Evolutionary conservation across 2,113 vertebrate genomes (phyloP), one percentile per base, ranked within the genome.

Genomic region (Deroptyus accipitrinus): DNA sequence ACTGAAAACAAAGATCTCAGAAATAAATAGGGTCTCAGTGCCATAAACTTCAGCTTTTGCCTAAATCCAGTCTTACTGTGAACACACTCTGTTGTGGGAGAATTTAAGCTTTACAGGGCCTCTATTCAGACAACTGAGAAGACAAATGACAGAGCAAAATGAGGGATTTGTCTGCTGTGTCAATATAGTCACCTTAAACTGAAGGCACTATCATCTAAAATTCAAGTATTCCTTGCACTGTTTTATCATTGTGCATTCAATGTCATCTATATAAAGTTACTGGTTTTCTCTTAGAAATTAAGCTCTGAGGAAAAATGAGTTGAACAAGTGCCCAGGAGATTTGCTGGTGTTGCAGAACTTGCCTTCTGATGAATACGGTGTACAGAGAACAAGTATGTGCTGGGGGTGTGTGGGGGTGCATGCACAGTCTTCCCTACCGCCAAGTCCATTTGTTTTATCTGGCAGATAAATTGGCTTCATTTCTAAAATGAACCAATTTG

Each of bases 201-300:
- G 80, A 93, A 73, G 48, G 83, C 52, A 51, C 10, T 0, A 0
- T 42, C 55, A 37, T 78, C 52, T 76, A 42, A 41, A 83, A 81
- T 90, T 61, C 41, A 57, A 42, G 51, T 83, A 24, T 86, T 85
- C 77, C 42, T 83, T 73, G 35, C 25, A 15, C 37, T 48, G 14
- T 94, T 88, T 81, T 62, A 18, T 82, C 66, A 13, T 88, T 78
- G 42, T 1, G 5, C 48, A 31, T 13, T 14, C 63, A 63, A 1
- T 89, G 64, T 74, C 28, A 39, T 77, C 70, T 89, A 2, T 87
- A n/a, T 28, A 41, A 89, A 94, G 75, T 39, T 28, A 12, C 23
- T 80, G 17, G 28, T 28, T 96, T 96, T 92, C 66, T 95, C 52
- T 11, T 3, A 80, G 62, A 80, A 92, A 77, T 95, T 82, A 75